Evolutionary conservation across 37 sponge, comb jelly and placozoan genomes (phyloP), one percentile per base, ranked within the genome.

Genomic region (Hexactinellida sp.): DNA sequence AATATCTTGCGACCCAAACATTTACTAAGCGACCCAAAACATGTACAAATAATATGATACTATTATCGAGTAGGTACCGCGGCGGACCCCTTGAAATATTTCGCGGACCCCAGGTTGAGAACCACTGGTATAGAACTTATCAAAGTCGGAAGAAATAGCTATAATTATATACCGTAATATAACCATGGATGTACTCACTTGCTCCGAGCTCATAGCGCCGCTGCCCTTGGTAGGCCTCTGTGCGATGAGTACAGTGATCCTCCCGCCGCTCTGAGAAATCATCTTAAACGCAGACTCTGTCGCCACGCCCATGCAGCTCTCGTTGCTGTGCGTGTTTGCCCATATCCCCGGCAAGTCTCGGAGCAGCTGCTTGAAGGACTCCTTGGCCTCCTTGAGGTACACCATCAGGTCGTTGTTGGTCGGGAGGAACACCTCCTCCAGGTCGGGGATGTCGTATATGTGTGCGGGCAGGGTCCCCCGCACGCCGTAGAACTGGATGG

Each of bases 401-500:
- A 93, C 96, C 5, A 97, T 91, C 36, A 97, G 89, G n/a, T 93
- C 89, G 36, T 89, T 90, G 16, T 94, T 93, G 54, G 90, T 86
- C 1, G 98, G 98, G n/a, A 97, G 88, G 47, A 97, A 97, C 16
- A 90, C 85, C 82, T 94, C 98, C 87, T 84, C 84, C 55, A 90
- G 86, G 34, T 63, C 76, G 5, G 34, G 76, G 5, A 63, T n/a
- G 28, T 63, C 76, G 30, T 63, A 63, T 7, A 63, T 63, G 76
- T 25, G 76, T 21, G 76, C 76, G 34, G 76, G 76, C 32, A 63
- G 76, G 30, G 41, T 85, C 38, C 88, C 93, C 39, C 89, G 88
- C 37, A 97, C 83, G 88, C 90, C 93, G 90, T 93, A 97, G 88
- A 95, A 97, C 39, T 97, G 98, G 19, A 97, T 89, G 0, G 90